Evolutionary conservation across 2,797 vertebrate species (phyloP).

Genomic region (Betta splendens): DNA sequence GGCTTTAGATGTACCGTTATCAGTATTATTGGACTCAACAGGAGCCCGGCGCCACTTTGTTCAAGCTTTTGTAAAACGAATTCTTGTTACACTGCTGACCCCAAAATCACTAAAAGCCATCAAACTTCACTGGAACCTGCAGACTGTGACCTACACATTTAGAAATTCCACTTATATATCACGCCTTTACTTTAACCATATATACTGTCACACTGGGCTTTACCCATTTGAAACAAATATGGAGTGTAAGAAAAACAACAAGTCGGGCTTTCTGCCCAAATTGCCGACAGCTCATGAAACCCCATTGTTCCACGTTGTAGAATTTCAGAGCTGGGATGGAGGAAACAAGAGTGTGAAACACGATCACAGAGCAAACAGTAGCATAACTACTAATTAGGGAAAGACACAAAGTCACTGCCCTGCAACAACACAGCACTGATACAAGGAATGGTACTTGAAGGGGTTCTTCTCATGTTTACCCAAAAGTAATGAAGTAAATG

Average conservation of each 20-base stretch:
- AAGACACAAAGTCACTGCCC: slow-evolving; percentile 22
- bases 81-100: slow-evolving; percentile 72
- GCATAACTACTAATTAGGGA: slow-evolving; percentile 16
- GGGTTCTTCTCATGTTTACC: slow-evolving; percentile 28
- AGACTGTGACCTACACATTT: slow-evolving; percentile 44
- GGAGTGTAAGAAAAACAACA: slow-evolving; percentile 7
- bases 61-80: background rate
- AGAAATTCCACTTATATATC: background rate
- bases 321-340: slow-evolving; percentile 46
- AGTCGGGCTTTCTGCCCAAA: background rate
- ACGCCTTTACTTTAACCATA: slow-evolving; percentile 2
- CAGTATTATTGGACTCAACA: background rate
- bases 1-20: slow-evolving; percentile 7
- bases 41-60: background rate
- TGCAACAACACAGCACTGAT: slow-evolving; percentile 33
- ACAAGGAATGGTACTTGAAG: slow-evolving; percentile 19
- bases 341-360: slow-evolving; percentile 70
- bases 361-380: slow-evolving; percentile 32
- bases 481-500: background rate
- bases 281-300: background rate
- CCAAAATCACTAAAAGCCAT: slow-evolving; percentile 67
- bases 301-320: background rate
- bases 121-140: slow-evolving; percentile 68
- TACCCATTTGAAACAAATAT: slow-evolving; percentile 6
- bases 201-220: background rate